Conservation (phyloP, 2,113 vertebrate genomes). For the Empidonax alnorum region DNA sequence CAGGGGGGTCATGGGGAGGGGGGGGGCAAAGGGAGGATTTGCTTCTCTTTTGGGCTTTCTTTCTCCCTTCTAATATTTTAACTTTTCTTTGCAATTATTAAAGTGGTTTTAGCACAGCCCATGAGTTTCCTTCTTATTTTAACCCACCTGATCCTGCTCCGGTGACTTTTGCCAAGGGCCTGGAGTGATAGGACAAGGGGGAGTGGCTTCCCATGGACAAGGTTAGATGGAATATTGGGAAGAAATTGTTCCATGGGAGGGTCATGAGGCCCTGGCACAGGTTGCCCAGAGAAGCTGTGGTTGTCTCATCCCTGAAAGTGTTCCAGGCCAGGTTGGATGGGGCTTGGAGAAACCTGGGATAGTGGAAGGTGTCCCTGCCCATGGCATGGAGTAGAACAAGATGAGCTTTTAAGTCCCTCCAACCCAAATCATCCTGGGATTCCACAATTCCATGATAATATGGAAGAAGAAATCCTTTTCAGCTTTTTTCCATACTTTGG, state of each 20-base stretch:
- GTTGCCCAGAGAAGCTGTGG: neutral
- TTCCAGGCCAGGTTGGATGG: neutral
- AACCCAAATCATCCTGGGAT: neutral
- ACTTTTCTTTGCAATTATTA: neutral
- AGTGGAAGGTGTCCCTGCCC: neutral
- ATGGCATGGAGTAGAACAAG: neutral
- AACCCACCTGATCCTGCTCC: neutral
- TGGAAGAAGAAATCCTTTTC: neutral
- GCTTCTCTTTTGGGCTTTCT: neutral
- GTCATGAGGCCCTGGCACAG: no score
- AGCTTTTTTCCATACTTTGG: neutral
- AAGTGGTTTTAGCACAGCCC: neutral
- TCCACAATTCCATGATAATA: neutral
- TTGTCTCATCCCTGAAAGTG: neutral
- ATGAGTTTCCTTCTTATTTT: neutral
- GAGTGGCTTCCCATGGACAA: neutral
- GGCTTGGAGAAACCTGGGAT: neutral
- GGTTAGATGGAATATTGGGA: no score
- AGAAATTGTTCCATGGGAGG: no score
- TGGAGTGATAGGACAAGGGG: neutral
- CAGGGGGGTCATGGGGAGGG: no score
- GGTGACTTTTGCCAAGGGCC: neutral
- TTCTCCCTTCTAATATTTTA: neutral
- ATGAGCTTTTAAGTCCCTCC: neutral
- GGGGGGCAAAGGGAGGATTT: neutral